These are phyloP conservation scores for Acomys russatus DNA, from an alignment of 2,797 vertebrate species.

Conservation along the genomic window DNA sequence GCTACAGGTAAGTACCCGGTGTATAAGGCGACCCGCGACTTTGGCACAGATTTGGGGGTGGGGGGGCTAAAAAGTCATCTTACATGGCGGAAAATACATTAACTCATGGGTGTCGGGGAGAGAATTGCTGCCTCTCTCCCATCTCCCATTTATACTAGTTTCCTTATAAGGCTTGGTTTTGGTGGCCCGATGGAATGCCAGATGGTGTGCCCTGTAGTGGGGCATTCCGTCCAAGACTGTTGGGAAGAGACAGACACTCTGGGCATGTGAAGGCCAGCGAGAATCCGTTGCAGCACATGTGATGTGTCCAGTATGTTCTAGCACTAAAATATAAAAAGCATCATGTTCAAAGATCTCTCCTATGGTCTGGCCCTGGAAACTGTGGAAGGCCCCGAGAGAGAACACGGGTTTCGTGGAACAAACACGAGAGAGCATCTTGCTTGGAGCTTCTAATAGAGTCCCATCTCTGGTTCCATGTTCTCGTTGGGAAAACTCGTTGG, in stretches of 20 bases:
- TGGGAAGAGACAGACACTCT: not conserved
- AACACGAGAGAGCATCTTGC: conserved; percentile 49
- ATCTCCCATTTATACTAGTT: not conserved
- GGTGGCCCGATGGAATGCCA: not conserved
- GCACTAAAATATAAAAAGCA: not conserved
- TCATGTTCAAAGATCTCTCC: not conserved
- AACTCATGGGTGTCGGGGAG: not conserved
- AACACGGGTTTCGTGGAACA: conserved; percentile 29
- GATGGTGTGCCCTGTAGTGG: not conserved
- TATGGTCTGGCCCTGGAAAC: conserved; percentile 54
- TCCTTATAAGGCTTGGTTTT: not conserved
- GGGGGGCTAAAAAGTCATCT: no score
- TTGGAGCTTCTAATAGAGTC: conserved; percentile 17
- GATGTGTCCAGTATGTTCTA: not conserved
- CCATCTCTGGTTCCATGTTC: not conserved
- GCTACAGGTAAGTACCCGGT: no score
- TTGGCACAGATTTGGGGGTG: no score
- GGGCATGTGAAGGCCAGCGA: not conserved
- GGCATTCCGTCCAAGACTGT: not conserved
- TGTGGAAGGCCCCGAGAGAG: conserved; percentile 12
- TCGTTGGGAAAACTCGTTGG: not conserved
- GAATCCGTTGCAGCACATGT: not conserved
- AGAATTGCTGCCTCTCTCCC: not conserved
- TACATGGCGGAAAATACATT: no score
- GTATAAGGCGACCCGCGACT: no score